Conservation (phyloP, 2,113 vertebrate genomes). For the Equus quagga region DNA sequence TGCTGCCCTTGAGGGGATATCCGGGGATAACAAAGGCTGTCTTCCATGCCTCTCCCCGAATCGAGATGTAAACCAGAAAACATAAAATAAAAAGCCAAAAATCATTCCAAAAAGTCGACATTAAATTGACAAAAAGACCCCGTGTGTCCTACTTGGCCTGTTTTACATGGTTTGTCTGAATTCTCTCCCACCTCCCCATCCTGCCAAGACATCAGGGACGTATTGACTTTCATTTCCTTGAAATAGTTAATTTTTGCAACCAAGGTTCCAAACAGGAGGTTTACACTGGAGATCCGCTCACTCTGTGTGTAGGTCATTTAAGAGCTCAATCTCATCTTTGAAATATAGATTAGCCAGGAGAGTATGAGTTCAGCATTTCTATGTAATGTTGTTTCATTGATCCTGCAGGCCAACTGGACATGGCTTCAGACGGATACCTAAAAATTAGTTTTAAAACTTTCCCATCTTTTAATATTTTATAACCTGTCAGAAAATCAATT, state of each 20-base stretch:
- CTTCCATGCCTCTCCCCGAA: neutral
- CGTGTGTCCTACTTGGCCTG: neutral
- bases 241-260: slow-evolving; percentile 87
- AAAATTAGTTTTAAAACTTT: slow-evolving; percentile 88
- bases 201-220: slow-evolving; percentile 75
- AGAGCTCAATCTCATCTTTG: slow-evolving; percentile 85
- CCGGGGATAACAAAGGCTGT: neutral
- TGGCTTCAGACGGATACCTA: slow-evolving; percentile 79
- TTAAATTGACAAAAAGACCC: neutral
- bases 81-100: neutral
- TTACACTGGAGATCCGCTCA: slow-evolving; percentile 84
- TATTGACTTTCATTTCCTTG: slow-evolving; percentile 81
- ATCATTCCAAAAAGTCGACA: neutral
- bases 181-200: neutral
- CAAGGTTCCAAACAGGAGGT: slow-evolving; percentile 82
- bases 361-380: slow-evolving; percentile 89
- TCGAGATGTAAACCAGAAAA: neutral
- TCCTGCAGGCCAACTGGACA: slow-evolving; percentile 80
- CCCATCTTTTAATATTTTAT: slow-evolving; percentile 86
- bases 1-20: neutral
- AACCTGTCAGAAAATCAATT: slow-evolving; percentile 84
- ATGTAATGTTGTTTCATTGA: slow-evolving; percentile 87
- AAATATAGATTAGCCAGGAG: slow-evolving; percentile 88
- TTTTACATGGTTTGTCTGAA: neutral
- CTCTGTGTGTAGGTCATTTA: slow-evolving; percentile 85